These are phyloP conservation scores for Protonemura montana DNA, from an alignment of 2,888 invertebrate species.

Conservation along the genomic window DNA sequence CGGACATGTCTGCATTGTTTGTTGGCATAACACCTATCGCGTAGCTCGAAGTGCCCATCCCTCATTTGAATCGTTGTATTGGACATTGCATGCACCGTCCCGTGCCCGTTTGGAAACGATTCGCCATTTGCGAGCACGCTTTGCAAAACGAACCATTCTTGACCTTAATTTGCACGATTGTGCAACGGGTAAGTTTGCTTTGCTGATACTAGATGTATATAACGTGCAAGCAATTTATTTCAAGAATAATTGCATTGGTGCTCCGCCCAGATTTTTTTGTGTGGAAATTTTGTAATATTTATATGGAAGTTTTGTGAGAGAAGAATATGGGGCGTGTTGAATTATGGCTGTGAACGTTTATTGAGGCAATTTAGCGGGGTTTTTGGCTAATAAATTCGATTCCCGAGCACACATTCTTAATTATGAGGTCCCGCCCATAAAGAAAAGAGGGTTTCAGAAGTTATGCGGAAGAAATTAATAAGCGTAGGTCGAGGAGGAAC, in stretches of 20 bases:
- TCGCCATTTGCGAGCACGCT: too few relatives aligned
- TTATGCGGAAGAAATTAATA: background rate
- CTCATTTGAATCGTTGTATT: too few relatives aligned
- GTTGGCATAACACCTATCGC: too few relatives aligned
- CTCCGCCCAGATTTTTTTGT: background rate
- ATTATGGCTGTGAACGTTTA: background rate
- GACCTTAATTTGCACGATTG: too few relatives aligned
- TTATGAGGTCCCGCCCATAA: background rate
- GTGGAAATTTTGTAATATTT: background rate
- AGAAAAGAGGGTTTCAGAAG: background rate
- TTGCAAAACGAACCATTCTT: too few relatives aligned
- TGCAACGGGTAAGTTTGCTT: too few relatives aligned
- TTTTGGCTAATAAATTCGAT: background rate
- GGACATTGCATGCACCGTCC: too few relatives aligned
- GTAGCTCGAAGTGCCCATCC: too few relatives aligned
- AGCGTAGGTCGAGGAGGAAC: background rate
- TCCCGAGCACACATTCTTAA: background rate
- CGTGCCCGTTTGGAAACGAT: too few relatives aligned
- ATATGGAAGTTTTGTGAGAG: background rate
- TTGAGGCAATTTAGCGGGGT: background rate
- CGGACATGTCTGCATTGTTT: background rate
- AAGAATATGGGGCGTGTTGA: background rate
- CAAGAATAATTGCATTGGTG: background rate
- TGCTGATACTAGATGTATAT: too few relatives aligned
- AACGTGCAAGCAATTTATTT: too few relatives aligned